These are phyloP conservation scores for Cecidostiba fungosa DNA, from an alignment of 2,888 invertebrate genomes.

Conservation along the genomic window DNA sequence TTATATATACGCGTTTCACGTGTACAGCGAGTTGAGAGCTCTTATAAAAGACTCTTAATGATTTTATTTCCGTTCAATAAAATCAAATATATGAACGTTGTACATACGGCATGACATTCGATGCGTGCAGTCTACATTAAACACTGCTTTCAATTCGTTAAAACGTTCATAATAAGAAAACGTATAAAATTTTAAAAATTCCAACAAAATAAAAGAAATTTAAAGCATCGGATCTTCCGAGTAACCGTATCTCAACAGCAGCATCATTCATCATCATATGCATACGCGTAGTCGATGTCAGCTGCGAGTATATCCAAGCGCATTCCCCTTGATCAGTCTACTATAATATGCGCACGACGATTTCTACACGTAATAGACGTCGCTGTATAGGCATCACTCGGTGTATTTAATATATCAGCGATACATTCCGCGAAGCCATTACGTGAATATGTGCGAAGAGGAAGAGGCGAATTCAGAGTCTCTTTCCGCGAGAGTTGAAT, in stretches of 20 bases:
- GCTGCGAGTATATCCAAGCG: neutral
- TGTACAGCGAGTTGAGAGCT: too few species aligned
- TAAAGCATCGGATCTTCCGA: neutral
- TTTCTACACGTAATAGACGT: neutral
- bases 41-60: too few species aligned
- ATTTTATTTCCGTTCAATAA: too few species aligned
- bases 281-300: neutral
- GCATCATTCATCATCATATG: neutral
- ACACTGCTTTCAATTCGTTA: neutral
- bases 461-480: neutral
- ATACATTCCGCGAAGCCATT: constrained; percentile 23
- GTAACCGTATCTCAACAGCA: neutral
- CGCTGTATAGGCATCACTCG: neutral
- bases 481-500: neutral
- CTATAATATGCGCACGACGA: neutral
- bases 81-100: too few species aligned
- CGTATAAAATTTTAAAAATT: neutral
- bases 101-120: too few species aligned
- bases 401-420: constrained; percentile 16
- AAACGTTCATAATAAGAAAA: neutral
- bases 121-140: too few species aligned
- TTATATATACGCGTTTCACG: too few species aligned
- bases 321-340: neutral
- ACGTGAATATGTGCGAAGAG: constrained; percentile 8
- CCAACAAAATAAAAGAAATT: too few species aligned